Conservation (phyloP, 2,113 vertebrate genomes). For the Arvicanthis niloticus region DNA sequence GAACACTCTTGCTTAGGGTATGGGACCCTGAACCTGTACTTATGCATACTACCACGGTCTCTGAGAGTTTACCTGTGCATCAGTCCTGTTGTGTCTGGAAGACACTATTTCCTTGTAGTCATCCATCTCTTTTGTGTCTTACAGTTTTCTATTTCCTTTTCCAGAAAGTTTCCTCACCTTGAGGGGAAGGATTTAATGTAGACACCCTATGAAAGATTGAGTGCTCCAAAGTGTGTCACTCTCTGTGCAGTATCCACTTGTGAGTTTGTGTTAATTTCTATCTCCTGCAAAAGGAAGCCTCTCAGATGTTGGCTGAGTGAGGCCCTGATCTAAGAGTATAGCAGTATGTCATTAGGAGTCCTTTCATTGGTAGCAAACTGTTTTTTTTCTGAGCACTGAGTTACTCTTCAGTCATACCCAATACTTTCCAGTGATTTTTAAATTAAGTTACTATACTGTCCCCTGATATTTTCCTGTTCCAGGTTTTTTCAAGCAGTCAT, state of each 20-base stretch:
- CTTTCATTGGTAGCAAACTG: neutral
- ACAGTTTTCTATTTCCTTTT: neutral
- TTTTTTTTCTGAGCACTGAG: constrained; percentile 36
- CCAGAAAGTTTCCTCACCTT: neutral
- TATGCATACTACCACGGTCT: too few relatives aligned
- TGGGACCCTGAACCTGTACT: neutral
- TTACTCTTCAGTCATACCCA: neutral
- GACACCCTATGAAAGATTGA: neutral
- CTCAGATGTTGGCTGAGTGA: neutral
- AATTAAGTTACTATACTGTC: neutral
- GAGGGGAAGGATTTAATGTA: neutral
- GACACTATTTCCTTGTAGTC: neutral
- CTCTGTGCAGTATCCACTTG: neutral
- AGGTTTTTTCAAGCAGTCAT: constrained; percentile 5
- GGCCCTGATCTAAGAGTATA: neutral
- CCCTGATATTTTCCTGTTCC: neutral
- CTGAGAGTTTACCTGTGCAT: too few relatives aligned
- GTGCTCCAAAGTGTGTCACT: neutral
- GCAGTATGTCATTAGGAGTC: neutral
- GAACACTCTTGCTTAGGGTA: neutral
- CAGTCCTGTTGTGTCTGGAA: too few relatives aligned
- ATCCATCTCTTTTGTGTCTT: neutral
- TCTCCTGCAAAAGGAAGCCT: neutral
- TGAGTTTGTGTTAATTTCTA: neutral
- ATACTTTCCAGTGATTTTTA: neutral